Base-by-base conservation (phyloP, 2,113 vertebrate genomes). In the Beaufortia kweichowensis region DNA sequence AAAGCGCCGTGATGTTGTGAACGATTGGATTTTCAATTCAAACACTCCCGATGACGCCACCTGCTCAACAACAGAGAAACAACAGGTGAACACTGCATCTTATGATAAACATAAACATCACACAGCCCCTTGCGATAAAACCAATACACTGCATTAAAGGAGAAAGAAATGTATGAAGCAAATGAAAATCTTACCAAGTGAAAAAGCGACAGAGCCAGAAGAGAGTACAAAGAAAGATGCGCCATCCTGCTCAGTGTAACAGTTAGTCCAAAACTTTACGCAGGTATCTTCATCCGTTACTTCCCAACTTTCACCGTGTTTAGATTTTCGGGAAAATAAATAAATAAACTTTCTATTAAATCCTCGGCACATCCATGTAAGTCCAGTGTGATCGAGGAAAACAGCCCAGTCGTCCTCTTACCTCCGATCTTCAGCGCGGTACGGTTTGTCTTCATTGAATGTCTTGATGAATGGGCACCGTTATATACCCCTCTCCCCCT, bases 21-120 rank as follows among this genome's bases (percentile, higher is more conserved):
- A 93, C 55, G 89, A 91, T 21, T 89, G 89, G 6, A 93, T 87
- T 78, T 92, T 92, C 78, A 93, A 75, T 57, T 93, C 92, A 41
- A 93, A 93, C 55, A 93, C 81, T 0, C 92, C 92, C 0, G 91
- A 90, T 0, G 79, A 84, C 24, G 43, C 62, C 4, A 82, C 90
- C 92, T 93, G 78, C 5, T 59, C 29, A 62, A 9, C 46, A 26
- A 68, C 7, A 60, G 12, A 43, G 7, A 8, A 21, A 2, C 21
- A 3, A 24, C 7, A 68, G 31, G 11, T 15, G 29, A 50, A 4
- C 14, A 2, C 31, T 24, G 8, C 15, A 35, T n/a, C 33, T 39
- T 72, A 41, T 69, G 26, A n/a, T n/a, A 68, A 12, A 12, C 6
- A 31, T 21, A 31, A 68, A 50, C 26, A 68, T 6, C 3, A 21